Evolutionary conservation across 1,140 invertebrate species (phyloP).

Genomic region (Megalopta genalis): DNA sequence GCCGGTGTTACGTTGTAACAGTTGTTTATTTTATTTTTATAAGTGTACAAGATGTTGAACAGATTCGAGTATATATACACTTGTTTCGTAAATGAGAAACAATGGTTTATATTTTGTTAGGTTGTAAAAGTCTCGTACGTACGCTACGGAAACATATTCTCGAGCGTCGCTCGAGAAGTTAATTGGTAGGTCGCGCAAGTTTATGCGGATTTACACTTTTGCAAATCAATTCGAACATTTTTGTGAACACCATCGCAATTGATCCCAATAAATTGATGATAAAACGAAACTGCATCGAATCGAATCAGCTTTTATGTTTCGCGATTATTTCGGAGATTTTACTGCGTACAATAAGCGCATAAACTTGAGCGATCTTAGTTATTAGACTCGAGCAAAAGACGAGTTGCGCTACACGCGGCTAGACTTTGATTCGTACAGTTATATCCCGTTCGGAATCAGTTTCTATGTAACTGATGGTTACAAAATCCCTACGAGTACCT

Average conservation of each 20-base stretch:
- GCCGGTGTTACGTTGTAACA: not conserved
- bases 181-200: too few species aligned
- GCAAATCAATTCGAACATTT: too few species aligned
- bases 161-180: constrained; percentile 37
- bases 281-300: too few species aligned
- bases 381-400: constrained; percentile 45
- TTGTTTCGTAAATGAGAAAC: constrained; percentile 55
- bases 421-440: constrained; percentile 30
- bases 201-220: too few species aligned
- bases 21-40: constrained; percentile 51
- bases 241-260: too few species aligned
- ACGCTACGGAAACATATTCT: constrained; percentile 42
- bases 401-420: constrained; percentile 25
- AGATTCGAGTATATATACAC: constrained; percentile 38
- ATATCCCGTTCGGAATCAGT: constrained; percentile 15
- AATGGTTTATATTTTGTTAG: constrained; percentile 46
- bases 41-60: constrained; percentile 59
- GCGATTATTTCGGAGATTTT: too few species aligned
- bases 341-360: too few species aligned
- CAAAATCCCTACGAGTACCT: constrained; percentile 49
- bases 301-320: too few species aligned
- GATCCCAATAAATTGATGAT: too few species aligned
- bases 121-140: constrained; percentile 46
- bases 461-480: constrained; percentile 48
- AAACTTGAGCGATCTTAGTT: too few species aligned